phyloP scores from a whole-genome alignment of 2,797 vertebrate species.

The Huso huso region DNA sequence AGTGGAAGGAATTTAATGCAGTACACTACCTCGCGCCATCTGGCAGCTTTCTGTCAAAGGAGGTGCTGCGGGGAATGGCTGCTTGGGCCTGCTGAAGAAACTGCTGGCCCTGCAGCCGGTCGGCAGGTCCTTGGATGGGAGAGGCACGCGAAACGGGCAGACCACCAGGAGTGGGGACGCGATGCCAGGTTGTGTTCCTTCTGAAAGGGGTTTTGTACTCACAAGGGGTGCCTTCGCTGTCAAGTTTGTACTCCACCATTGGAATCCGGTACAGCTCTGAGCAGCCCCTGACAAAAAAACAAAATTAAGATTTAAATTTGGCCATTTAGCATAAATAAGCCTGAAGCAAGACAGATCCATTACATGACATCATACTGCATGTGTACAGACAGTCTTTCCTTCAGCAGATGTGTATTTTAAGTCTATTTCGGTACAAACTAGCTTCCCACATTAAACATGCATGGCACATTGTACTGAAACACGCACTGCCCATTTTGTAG shows the following conservation, averaged over 20 bases:
- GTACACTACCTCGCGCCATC: conserved; percentile 77
- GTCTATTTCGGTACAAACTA: background rate
- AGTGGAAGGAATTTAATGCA: conserved; percentile 13
- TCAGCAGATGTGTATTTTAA: conserved; percentile 18
- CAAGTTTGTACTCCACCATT: conserved; percentile 96
- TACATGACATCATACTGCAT: conserved; percentile 2
- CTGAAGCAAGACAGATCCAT: conserved; percentile 10
- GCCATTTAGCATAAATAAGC: conserved; percentile 14
- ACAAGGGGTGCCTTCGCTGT: conserved; percentile 91
- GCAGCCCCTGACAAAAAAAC: conserved; percentile 69
- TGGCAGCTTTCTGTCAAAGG: conserved; percentile 87
- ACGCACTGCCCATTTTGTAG: too few relatives aligned
- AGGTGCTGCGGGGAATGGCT: conserved; percentile 85
- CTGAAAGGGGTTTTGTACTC: conserved; percentile 97
- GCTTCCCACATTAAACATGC: too few relatives aligned
- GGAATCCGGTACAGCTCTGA: conserved; percentile 95
- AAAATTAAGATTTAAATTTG: background rate
- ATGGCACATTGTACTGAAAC: too few relatives aligned
- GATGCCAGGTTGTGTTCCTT: conserved; percentile 94
- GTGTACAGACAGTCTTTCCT: conserved; percentile 8
- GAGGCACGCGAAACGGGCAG: conserved; percentile 75
- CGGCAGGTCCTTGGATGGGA: conserved; percentile 76
- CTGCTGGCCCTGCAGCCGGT: conserved; percentile 80
- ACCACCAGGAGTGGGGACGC: conserved; percentile 74
- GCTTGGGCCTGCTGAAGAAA: conserved; percentile 79